These are phyloP conservation scores for Labia minor DNA, from an alignment of 2,888 invertebrate genomes.

Conservation along the genomic window DNA sequence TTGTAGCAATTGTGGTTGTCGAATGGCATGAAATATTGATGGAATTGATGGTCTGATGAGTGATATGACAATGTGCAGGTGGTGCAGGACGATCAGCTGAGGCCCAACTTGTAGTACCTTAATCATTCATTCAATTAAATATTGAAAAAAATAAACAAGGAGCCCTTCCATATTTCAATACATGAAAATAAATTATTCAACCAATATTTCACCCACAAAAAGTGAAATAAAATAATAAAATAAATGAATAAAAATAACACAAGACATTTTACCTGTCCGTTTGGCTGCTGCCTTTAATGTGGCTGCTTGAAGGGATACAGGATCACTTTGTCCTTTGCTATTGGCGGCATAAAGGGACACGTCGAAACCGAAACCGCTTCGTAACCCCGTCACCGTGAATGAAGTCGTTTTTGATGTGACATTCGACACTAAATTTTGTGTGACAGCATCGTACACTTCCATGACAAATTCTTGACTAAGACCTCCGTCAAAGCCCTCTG, in stretches of 20 bases:
- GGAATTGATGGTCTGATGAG: conserved; percentile 38
- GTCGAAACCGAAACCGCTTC: conserved; percentile 57
- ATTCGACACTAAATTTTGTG: conserved; percentile 44
- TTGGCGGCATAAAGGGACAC: conserved; percentile 59
- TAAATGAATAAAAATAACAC: not conserved
- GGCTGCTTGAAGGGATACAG: conserved; percentile 52
- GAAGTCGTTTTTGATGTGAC: conserved; percentile 47
- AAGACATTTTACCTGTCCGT: conserved; percentile 49
- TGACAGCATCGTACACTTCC: conserved; percentile 50
- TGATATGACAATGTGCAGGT: conserved; percentile 44
- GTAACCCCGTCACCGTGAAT: conserved; percentile 54
- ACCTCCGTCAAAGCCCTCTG: conserved; percentile 66
- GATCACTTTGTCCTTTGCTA: conserved; percentile 58
- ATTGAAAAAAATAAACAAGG: conserved; percentile 13
- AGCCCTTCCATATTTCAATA: too few species aligned
- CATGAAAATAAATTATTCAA: not conserved
- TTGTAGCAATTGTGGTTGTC: conserved; percentile 31
- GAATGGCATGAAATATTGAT: conserved; percentile 39
- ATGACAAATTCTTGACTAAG: conserved; percentile 61
- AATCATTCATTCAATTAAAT: not conserved
- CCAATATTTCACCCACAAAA: not conserved
- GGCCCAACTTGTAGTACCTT: conserved; percentile 14
- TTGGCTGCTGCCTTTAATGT: conserved; percentile 63
- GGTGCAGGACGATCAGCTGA: conserved; percentile 33
- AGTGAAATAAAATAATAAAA: conserved; percentile 3